Evolutionary conservation across 2,113 vertebrate genomes (phyloP).

Genomic region (Artemisiospiza belli): DNA sequence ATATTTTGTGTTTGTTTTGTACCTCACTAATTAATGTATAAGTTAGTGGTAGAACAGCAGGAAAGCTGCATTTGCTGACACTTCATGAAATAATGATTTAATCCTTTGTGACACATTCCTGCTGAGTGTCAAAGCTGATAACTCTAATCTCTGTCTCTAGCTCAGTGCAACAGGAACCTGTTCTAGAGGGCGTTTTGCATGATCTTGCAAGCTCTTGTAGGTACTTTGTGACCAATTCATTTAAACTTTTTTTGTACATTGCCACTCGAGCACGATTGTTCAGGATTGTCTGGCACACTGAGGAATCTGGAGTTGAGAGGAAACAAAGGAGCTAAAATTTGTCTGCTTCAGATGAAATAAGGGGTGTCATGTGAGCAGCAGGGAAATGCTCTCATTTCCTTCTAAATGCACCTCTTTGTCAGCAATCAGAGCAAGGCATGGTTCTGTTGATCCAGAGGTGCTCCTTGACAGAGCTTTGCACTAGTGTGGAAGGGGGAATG

Average conservation of each 20-base stretch:
- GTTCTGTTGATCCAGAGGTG: slow-evolving; percentile 13
- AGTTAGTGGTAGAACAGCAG: slow-evolving; percentile 50
- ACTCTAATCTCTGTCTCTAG: slow-evolving; percentile 49
- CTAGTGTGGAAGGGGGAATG: neutral
- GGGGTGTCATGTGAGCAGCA: neutral
- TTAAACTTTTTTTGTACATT: neutral
- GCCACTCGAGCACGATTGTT: neutral
- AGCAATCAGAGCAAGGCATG: neutral
- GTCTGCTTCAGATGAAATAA: slow-evolving; percentile 26
- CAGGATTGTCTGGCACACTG: neutral
- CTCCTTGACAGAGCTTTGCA: neutral
- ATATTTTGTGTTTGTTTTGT: slow-evolving; percentile 22
- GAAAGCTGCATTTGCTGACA: slow-evolving; percentile 31
- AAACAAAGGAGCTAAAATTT: neutral
- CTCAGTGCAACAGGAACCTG: neutral
- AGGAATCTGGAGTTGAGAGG: neutral
- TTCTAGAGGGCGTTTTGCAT: neutral
- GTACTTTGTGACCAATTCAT: neutral
- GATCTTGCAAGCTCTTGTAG: neutral
- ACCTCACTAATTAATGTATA: slow-evolving; percentile 36
- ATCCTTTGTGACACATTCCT: slow-evolving; percentile 36
- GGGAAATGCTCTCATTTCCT: slow-evolving; percentile 3
- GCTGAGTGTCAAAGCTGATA: slow-evolving; percentile 59
- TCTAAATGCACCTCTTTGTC: slow-evolving; percentile 39
- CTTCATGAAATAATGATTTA: slow-evolving; percentile 47